Evolutionary conservation across 2,797 vertebrate species (phyloP).

Genomic region (Kryptopterus vitreolus): DNA sequence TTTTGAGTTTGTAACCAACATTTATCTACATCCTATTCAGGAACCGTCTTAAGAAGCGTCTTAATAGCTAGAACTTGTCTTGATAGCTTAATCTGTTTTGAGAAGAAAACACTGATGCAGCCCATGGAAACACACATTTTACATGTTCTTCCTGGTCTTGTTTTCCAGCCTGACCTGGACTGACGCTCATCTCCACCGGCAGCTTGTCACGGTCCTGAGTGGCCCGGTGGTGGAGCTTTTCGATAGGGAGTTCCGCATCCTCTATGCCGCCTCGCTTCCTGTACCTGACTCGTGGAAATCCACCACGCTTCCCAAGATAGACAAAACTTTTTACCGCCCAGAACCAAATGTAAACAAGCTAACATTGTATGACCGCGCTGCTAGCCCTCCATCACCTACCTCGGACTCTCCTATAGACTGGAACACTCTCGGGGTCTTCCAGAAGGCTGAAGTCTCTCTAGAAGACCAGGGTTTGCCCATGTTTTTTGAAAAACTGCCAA

Average conservation of each 20-base stretch:
- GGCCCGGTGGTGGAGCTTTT: slow-evolving; percentile 78
- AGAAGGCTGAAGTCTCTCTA: neutral
- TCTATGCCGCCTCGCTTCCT: slow-evolving; percentile 78
- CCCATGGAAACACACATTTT: neutral
- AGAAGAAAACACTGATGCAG: neutral
- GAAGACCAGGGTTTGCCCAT: slow-evolving; percentile 42
- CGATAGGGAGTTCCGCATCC: slow-evolving; percentile 81
- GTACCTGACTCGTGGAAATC: slow-evolving; percentile 59
- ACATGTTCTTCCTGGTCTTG: neutral
- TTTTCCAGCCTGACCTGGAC: slow-evolving; percentile 83
- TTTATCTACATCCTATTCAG: neutral
- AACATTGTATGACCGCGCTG: slow-evolving; percentile 35
- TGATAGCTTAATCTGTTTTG: neutral
- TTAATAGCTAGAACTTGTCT: neutral
- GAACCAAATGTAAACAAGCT: slow-evolving; percentile 27
- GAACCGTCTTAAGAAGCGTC: neutral
- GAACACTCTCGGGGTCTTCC: slow-evolving; percentile 72
- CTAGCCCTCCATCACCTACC: slow-evolving; percentile 59
- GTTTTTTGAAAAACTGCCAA: slow-evolving; percentile 38
- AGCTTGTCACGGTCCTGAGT: slow-evolving; percentile 79
- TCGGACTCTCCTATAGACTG: slow-evolving; percentile 67
- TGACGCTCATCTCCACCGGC: slow-evolving; percentile 83
- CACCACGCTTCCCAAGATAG: neutral
- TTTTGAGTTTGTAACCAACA: neutral
- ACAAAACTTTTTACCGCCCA: slow-evolving; percentile 36